Evolutionary conservation across 2,113 vertebrate genomes (phyloP), one percentile per base, ranked within the genome.

Genomic region (Pygathrix nemaeus): DNA sequence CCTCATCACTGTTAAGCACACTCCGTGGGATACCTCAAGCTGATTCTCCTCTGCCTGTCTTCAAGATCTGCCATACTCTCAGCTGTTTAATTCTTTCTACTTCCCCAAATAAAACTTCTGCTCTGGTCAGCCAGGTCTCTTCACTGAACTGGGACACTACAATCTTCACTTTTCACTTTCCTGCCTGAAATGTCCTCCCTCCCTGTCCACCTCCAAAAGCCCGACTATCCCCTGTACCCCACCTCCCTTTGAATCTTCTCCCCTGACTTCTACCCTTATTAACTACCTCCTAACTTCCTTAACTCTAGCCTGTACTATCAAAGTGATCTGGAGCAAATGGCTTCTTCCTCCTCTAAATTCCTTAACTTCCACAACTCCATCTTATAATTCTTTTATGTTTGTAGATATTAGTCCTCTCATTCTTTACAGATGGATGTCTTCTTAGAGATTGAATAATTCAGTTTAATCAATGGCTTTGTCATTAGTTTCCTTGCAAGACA

Each of bases 201-300:
- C 59, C 75, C 86, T 3, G 40, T 52, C 35, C 18, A 32, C 12
- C 73, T 11, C 38, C 16, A n/a, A 21, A 40, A 61, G 21, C n/a
- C 32, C 8, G 10, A 27, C 13, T 27, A 38, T 5, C 61, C 4
- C 57, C 90, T n/a, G 6, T 0, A 2, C 13, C 20, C 30, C 50
- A 10, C 6, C 1, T 21, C 1, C 27, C 17, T 66, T 11, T 1
- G 1, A 30, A 10, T 20, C 68, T 72, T 4, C 48, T 59, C 23
- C 59, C 61, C 23, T 35, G 2, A 88, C 61, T 66, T 86, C 73
- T 48, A 11, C 30, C 50, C 27, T 72, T 40, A 45, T 4, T 45
- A 55, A 4, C 1, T 2, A 10, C 40, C n/a, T 73, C n/a, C 40
- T 48, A 72, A 30, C 3, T 16, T 14, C 59, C 50, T n/a, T 68